Conservation (phyloP, 2,113 vertebrate genomes). For the Baryphthengus martii region DNA sequence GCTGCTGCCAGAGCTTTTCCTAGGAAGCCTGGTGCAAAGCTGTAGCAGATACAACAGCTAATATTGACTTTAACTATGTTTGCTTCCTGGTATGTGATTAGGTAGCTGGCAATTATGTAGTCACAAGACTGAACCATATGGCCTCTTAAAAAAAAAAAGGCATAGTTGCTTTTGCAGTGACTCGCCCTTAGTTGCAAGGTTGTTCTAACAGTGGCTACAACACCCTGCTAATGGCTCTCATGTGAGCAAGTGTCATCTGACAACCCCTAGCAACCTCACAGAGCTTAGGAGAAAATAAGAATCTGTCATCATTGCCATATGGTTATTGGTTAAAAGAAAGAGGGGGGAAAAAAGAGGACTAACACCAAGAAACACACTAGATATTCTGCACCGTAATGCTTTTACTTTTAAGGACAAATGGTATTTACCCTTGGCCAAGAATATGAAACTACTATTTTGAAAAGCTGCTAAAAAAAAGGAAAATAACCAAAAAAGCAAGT, state of each 20-base stretch:
- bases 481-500: neutral
- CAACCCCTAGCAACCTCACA: conserved; percentile 70
- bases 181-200: conserved; percentile 74
- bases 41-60: conserved; percentile 66
- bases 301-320: conserved; percentile 48
- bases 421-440: neutral
- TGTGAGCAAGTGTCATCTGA: conserved; percentile 82
- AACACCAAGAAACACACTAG: neutral
- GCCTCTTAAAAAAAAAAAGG: conserved; percentile 51
- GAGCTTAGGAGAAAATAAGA: conserved; percentile 44
- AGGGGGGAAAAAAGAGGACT: neutral
- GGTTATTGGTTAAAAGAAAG: neutral
- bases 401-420: neutral
- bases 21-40: conserved; percentile 6
- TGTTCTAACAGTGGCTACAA: conserved; percentile 76
- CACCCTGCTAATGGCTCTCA: conserved; percentile 77
- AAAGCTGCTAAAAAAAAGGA: neutral
- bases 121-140: conserved; percentile 78
- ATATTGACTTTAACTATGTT: conserved; percentile 67
- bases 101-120: conserved; percentile 68
- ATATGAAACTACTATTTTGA: neutral
- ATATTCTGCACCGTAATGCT: neutral
- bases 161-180: conserved; percentile 56
- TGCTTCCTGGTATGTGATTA: conserved; percentile 61
- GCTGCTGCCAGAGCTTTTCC: conserved; percentile 36